phyloP scores from a whole-genome alignment of 2,888 invertebrate species.

The Lepidochrysops patricia region DNA sequence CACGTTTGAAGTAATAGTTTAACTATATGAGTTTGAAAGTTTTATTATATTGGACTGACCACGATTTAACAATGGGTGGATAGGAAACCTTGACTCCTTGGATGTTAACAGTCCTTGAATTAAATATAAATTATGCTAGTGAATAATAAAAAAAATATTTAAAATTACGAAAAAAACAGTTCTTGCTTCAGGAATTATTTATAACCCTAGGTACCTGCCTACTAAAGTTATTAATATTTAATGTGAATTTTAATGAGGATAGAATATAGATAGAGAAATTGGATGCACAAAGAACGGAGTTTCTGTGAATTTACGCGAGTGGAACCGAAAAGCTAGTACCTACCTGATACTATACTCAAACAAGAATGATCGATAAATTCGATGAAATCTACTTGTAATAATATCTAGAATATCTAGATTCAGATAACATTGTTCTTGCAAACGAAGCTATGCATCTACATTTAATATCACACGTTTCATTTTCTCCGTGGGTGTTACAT shows the following conservation, averaged over 20 bases:
- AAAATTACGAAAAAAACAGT: too few relatives aligned
- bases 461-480: background rate
- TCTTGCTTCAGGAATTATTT: too few relatives aligned
- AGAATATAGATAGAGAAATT: too few relatives aligned
- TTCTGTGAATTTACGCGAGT: too few relatives aligned
- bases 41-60: background rate
- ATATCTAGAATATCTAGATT: background rate
- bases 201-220: too few relatives aligned
- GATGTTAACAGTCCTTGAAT: background rate
- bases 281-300: too few relatives aligned
- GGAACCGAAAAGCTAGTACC: too few relatives aligned
- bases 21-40: conserved; percentile 2
- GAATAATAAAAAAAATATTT: too few relatives aligned
- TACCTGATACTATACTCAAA: too few relatives aligned
- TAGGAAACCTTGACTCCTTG: background rate
- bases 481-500: background rate
- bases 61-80: background rate
- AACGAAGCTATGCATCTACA: background rate
- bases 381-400: too few relatives aligned
- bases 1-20: background rate
- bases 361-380: background rate
- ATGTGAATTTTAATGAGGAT: too few relatives aligned
- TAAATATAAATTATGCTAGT: background rate
- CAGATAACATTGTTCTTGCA: background rate
- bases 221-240: too few relatives aligned